A percentile compares a stretch with the other conserved stretches of the same genome.
These are phyloP conservation scores for Helicoverpa zea DNA, from an alignment of 1,140 invertebrate genomes.

Conservation along the genomic window DNA sequence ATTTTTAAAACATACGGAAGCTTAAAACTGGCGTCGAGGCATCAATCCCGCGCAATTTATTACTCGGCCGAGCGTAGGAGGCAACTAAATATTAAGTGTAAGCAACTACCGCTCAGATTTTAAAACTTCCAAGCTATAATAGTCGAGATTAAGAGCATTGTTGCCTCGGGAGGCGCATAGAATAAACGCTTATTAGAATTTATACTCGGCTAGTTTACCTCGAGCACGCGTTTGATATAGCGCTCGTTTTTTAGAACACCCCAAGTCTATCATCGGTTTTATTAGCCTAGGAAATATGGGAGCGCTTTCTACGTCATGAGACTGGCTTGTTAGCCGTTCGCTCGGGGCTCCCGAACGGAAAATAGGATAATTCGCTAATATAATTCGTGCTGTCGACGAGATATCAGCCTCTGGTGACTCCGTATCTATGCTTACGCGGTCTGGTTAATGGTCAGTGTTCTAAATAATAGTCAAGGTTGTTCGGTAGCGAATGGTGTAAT, in stretches of 20 bases:
- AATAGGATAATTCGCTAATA: conserved; percentile 75
- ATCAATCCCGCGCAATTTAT: conserved; percentile 70
- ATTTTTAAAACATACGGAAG: conserved; percentile 69
- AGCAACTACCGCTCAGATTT: conserved; percentile 75
- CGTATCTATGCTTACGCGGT: conserved; percentile 63
- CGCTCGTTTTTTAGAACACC: conserved; percentile 72
- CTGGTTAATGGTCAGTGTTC: conserved; percentile 66
- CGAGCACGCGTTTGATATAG: conserved; percentile 69
- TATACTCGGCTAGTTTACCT: conserved; percentile 69
- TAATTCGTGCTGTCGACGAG: conserved; percentile 80
- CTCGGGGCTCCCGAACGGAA: conserved; percentile 63
- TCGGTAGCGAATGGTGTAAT: conserved; percentile 78
- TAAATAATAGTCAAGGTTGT: conserved; percentile 79
- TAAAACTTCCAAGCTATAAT: conserved; percentile 79
- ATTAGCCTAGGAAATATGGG: conserved; percentile 76
- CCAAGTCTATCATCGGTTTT: conserved; percentile 71
- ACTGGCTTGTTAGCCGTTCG: conserved; percentile 66
- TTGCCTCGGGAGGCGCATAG: conserved; percentile 73
- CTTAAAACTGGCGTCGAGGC: conserved; percentile 44
- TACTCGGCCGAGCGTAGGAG: conserved; percentile 73
- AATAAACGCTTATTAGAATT: conserved; percentile 80
- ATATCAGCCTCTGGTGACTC: conserved; percentile 77
- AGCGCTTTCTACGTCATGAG: conserved; percentile 66
- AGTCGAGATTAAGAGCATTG: conserved; percentile 79
- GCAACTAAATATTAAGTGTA: conserved; percentile 80